phyloP scores from a whole-genome alignment of 2,888 invertebrate species.

The Erynnis tages region DNA sequence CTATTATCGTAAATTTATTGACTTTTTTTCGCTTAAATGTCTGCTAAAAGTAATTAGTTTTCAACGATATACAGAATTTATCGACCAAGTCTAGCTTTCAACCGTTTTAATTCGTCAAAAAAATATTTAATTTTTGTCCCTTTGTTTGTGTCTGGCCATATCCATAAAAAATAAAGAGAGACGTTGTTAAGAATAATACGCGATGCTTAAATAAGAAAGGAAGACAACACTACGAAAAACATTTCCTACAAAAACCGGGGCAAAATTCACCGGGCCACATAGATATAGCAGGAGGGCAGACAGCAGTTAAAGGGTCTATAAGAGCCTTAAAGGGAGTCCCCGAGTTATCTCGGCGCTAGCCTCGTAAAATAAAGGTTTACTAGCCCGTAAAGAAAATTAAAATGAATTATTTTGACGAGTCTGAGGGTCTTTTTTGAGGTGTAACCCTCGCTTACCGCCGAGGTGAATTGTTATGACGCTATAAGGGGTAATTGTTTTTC shows the following conservation, averaged over 20 bases:
- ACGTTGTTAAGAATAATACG: not conserved
- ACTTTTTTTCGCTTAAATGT: too few species aligned
- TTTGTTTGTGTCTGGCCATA: too few species aligned
- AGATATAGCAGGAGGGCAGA: conserved; percentile 36
- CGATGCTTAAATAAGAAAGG: not conserved
- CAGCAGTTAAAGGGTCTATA: conserved; percentile 54
- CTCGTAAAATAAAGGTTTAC: conserved; percentile 81
- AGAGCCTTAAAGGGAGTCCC: conserved; percentile 75
- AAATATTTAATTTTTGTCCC: too few species aligned
- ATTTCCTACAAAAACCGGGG: not conserved
- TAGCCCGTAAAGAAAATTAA: conserved; percentile 81
- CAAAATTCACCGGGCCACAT: conserved; percentile 3
- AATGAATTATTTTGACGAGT: conserved; percentile 82
- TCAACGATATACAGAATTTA: too few species aligned
- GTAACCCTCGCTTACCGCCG: conserved; percentile 46
- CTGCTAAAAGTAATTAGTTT: too few species aligned
- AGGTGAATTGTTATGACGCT: conserved; percentile 67
- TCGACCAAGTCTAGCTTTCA: too few species aligned
- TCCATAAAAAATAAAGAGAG: not conserved
- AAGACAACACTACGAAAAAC: not conserved
- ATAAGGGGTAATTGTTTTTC: conserved; percentile 69
- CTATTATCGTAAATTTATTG: too few species aligned
- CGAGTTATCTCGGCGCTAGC: conserved; percentile 72
- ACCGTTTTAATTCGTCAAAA: too few species aligned
- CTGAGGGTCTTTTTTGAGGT: conserved; percentile 55